Evolutionary conservation across 1,140 invertebrate genomes (phyloP).

Genomic region (Triops cancriformis): DNA sequence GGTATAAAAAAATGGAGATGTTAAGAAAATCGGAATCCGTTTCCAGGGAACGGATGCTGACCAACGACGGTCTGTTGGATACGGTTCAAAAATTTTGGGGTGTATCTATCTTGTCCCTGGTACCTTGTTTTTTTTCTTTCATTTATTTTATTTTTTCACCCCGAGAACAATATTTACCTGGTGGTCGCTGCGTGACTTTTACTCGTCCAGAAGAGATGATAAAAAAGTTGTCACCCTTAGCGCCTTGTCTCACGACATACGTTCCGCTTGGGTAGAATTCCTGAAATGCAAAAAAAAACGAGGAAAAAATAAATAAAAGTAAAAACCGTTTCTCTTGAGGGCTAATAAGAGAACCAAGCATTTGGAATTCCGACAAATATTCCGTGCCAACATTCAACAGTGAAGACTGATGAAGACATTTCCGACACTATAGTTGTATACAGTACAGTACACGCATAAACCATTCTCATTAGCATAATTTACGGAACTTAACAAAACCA

Average conservation of each 20-base stretch:
- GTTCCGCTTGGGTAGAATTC: conserved; percentile 75
- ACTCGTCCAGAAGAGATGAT: conserved; percentile 88
- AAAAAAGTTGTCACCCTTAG: conserved; percentile 90
- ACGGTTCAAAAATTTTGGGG: not conserved
- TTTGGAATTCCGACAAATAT: no score
- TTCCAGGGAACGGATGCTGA: not conserved
- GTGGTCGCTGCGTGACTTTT: conserved; percentile 56
- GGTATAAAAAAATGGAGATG: not conserved
- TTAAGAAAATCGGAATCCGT: not conserved
- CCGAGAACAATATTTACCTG: conserved; percentile 28
- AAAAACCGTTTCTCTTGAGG: not conserved
- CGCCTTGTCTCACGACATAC: conserved; percentile 84
- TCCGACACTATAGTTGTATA: no score
- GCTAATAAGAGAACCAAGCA: not conserved
- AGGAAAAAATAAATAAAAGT: not conserved
- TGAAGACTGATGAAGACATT: no score
- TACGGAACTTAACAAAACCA: no score
- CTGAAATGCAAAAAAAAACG: conserved; percentile 40
- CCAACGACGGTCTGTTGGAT: not conserved
- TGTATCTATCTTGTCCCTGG: not conserved
- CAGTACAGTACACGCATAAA: no score
- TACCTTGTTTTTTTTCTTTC: not conserved
- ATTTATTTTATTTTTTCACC: no score
- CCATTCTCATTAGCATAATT: no score
- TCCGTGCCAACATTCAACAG: no score